These are phyloP conservation scores for Sporophila hypoxantha DNA, from an alignment of 2,113 vertebrate genomes.

Conservation along the genomic window DNA sequence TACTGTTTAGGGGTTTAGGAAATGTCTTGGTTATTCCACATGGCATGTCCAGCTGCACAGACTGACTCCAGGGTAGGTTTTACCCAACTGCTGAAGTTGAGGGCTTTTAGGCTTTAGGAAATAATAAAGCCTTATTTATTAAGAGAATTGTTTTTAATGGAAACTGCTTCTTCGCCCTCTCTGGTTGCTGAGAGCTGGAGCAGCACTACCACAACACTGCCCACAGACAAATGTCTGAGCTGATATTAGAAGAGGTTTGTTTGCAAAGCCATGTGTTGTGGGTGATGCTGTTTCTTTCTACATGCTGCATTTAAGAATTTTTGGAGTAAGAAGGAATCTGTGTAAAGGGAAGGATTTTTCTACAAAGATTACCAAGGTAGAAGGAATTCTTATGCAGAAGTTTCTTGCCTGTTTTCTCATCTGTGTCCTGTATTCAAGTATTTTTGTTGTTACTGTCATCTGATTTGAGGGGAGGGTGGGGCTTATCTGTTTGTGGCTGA, in stretches of 20 bases:
- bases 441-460: background rate
- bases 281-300: background rate
- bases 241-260: background rate
- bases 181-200: background rate
- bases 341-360: background rate
- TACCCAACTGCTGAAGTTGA: background rate
- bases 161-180: background rate
- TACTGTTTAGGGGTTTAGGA: background rate
- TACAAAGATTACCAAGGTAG: background rate
- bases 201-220: background rate
- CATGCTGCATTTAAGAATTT: background rate
- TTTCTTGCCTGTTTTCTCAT: background rate
- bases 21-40: fast-evolving
- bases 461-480: constrained; percentile 26
- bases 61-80: background rate
- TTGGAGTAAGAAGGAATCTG: background rate
- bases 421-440: background rate
- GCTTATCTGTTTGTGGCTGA: constrained; percentile 11
- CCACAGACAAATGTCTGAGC: fast-evolving
- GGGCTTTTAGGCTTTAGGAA: background rate
- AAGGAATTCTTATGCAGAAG: background rate
- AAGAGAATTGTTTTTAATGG: background rate
- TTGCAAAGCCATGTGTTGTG: fast-evolving
- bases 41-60: background rate
- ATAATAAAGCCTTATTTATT: background rate